Base-by-base conservation (phyloP, 2,113 vertebrate species). In the Paedocypris sp. region DNA sequence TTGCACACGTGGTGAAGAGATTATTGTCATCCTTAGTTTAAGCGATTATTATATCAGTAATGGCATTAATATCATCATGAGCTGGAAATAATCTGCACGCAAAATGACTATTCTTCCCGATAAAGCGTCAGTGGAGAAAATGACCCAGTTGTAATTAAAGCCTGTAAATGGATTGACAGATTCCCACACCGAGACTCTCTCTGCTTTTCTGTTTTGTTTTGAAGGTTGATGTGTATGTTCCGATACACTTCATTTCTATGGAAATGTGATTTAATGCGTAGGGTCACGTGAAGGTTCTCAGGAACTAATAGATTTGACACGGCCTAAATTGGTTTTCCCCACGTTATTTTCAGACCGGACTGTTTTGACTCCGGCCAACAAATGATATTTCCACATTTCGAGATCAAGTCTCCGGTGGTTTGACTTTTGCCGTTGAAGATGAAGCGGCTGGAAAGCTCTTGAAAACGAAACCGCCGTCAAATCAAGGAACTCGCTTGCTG, bases 91-190 rank as follows among this genome's bases (percentile, higher is more conserved):
- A n/a, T 42, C 50, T 64, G n/a, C 46, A 31, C 64, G 64, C 47
- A 50, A 31, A 23, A 61, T 66, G 11, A 13, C 53, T 13, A 57
- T 57, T n/a, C 46, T 32, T 19, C 53, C 46, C 20, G 57, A 28
- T 33, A 49, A 36, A 43, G 53, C 45, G 47, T 64, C 53, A 38
- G 52, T 47, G 52, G 54, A 66, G 69, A 63, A 63, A 71, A 60
- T 64, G 41, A 48, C 48, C 49, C 43, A 48, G 72, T 69, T 63
- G 50, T 69, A 67, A 67, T 67, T 66, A 67, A 67, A 67, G 12
- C 29, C 29, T 29, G 18, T 35, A 58, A 56, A 74, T 67, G 63
- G 66, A 71, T 69, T 69, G 66, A 51, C 22, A 22, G 41, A 42
- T 60, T 64, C n/a, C n/a, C n/a, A n/a, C n/a, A n/a, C n/a, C n/a